These are phyloP conservation scores for Petrolisthes manimaculis DNA, from an alignment of 2,888 invertebrate species.

Conservation along the genomic window DNA sequence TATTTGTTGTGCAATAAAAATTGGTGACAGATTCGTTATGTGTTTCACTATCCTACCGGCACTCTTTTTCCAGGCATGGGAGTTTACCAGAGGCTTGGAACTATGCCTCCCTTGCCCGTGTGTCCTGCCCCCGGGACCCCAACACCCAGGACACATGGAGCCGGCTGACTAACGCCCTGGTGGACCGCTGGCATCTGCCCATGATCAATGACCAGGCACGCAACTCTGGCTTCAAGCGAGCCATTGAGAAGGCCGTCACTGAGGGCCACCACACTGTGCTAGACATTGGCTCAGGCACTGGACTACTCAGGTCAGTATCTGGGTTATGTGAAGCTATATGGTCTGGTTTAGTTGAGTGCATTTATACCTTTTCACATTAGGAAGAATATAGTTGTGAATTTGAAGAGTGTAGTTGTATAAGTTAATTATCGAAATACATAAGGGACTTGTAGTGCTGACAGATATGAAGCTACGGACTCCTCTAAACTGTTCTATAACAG, in stretches of 20 bases:
- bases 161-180: slow-evolving; percentile 52
- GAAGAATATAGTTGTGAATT: too few species aligned
- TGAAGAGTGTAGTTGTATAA: too few species aligned
- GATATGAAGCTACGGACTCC: too few species aligned
- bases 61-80: slow-evolving; percentile 51
- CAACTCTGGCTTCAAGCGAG: slow-evolving; percentile 78
- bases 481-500: too few species aligned
- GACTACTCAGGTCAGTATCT: slow-evolving; percentile 75
- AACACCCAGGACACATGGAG: slow-evolving; percentile 35
- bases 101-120: slow-evolving; percentile 39
- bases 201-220: slow-evolving; percentile 83
- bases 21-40: too few species aligned
- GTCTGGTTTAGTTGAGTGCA: too few species aligned
- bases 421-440: too few species aligned
- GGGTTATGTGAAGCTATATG: background rate
- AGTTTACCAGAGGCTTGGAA: slow-evolving; percentile 55
- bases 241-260: slow-evolving; percentile 75
- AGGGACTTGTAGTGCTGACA: too few species aligned
- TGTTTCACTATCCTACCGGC: background rate
- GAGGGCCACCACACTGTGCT: slow-evolving; percentile 75
- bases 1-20: slow-evolving; percentile 32
- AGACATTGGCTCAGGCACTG: slow-evolving; percentile 84
- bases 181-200: slow-evolving; percentile 79
- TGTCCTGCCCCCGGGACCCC: slow-evolving; percentile 42
- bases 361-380: too few species aligned